Base-by-base conservation (phyloP, 2,113 vertebrate genomes). In the Uropsilus gracilis region DNA sequence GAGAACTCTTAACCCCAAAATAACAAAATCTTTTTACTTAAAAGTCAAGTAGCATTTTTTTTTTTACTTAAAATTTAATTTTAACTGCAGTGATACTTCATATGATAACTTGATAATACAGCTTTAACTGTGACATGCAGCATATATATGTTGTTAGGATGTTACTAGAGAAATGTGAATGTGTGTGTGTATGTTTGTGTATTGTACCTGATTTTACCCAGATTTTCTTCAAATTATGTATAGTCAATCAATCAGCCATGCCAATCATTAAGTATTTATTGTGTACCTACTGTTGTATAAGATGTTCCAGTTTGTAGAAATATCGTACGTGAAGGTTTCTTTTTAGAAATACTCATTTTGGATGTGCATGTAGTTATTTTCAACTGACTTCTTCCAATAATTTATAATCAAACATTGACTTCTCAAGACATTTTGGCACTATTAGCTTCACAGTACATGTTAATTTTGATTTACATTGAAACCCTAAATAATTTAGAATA, bases 1-100 rank as follows among this genome's bases (percentile, higher is more conserved):
- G 90, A 88, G 53, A 96, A 71, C 76, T 97, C 80, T 94, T 96
- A 89, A 77, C 84, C 24, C 16, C 30, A 22, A 55, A 20, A 55
- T 55, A 6, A 55, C 53, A 55, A 17, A 17, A 55, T 22, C 20
- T 55, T 55, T 55, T 55, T 71, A 92, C 57, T 94, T 96, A 64
- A 92, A 34, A 55, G 53, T 55, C 95, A 94, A 95, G 46, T 76
- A 96, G 61, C 76, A 95, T 78, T 59, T 96, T 12, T 53, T 53
- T 89, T 96, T 93, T 95, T 90, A 91, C 82, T 91, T 75, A 94
- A 95, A 84, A 92, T 20, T 89, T 94, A 93, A 85, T 87, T 93
- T 87, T 78, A 87, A 93, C 34, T 97, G 18, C n/a, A 73, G 59
- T 88, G 26, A 53, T 91, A 78, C 17, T 93, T 97, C 85, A 92